A percentile compares a stretch with the other conserved stretches of the same genome.
Evolutionary conservation across 2,113 vertebrate genomes (phyloP).

Genomic region (Varanus salvator): DNA sequence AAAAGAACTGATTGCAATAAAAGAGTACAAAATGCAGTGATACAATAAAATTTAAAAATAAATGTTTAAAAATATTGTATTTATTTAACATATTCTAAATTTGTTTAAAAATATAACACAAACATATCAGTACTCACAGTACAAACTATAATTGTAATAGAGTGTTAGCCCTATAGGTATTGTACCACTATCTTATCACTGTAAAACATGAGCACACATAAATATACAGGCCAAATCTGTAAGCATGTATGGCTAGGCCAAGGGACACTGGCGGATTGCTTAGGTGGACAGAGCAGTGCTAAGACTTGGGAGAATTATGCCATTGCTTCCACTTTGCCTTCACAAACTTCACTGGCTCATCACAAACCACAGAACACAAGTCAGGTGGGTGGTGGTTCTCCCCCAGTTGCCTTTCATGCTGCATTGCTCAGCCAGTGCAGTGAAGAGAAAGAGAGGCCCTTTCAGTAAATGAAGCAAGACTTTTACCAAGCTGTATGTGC

Average conservation of each 20-base stretch:
- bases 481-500: neutral
- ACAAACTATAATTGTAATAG: neutral
- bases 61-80: too few species aligned
- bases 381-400: neutral
- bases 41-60: neutral
- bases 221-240: too few species aligned
- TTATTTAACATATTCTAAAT: too few species aligned
- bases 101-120: neutral
- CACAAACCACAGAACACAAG: neutral
- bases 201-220: too few species aligned
- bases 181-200: too few species aligned
- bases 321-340: neutral
- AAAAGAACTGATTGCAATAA: neutral
- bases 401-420: neutral
- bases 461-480: neutral
- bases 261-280: neutral
- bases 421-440: neutral
- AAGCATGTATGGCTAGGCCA: too few species aligned
- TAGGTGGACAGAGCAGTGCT: neutral
- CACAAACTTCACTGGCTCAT: neutral
- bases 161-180: too few species aligned
- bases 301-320: neutral
- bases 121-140: neutral
- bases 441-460: too few species aligned
- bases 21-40: neutral